Evolutionary conservation across 2,797 vertebrate genomes (phyloP).

Genomic region (Sebastolobus altivelis): DNA sequence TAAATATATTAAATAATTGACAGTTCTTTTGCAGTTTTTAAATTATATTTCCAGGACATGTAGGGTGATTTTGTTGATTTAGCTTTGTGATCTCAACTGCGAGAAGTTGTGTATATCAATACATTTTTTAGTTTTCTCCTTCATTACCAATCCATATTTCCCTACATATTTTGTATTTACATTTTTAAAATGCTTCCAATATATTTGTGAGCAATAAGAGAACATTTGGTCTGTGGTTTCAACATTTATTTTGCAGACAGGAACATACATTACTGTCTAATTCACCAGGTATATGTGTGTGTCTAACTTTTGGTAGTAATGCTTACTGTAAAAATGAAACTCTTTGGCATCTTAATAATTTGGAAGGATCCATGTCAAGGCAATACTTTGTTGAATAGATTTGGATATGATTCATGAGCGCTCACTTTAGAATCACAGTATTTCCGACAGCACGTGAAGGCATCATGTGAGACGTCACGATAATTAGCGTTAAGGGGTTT

Average conservation of each 20-base stretch:
- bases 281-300: not conserved
- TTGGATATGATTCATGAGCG: not conserved
- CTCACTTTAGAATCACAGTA: accelerated
- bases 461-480: conserved; percentile 69
- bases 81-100: not conserved
- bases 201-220: not conserved
- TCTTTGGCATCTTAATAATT: not conserved
- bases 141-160: not conserved
- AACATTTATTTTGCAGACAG: not conserved
- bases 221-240: not conserved
- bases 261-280: not conserved
- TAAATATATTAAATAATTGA: not conserved
- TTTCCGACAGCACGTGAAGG: conserved; percentile 52
- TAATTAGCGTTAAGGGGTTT: conserved; percentile 49
- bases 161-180: not conserved
- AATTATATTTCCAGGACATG: not conserved
- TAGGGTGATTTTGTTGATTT: not conserved
- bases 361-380: not conserved
- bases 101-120: not conserved
- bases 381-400: not conserved
- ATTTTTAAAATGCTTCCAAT: not conserved
- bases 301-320: not conserved
- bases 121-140: not conserved
- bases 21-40: not conserved
- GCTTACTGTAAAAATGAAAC: accelerated